phyloP scores from a whole-genome alignment of 2,888 invertebrate species.

The Nomada ferruginata region DNA sequence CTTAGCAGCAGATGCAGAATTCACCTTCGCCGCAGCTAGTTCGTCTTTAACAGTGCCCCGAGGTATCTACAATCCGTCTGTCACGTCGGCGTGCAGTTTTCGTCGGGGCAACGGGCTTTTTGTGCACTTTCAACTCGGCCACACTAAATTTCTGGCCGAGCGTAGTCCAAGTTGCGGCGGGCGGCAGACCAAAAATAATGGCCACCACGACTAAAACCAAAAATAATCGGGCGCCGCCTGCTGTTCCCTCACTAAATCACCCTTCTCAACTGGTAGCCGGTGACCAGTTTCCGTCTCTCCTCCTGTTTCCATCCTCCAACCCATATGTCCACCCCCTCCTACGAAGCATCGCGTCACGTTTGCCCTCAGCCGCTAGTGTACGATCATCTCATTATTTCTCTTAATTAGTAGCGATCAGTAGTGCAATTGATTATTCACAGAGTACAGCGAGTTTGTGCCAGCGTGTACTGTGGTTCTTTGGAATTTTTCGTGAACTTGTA shows the following conservation, averaged over 20 bases:
- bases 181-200: slow-evolving; percentile 77
- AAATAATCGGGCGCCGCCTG: slow-evolving; percentile 82
- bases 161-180: slow-evolving; percentile 67
- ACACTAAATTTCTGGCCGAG: slow-evolving; percentile 73
- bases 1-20: slow-evolving; percentile 27
- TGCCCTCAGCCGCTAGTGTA: slow-evolving; percentile 42
- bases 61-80: slow-evolving; percentile 46
- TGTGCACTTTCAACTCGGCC: slow-evolving; percentile 65
- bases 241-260: slow-evolving; percentile 80
- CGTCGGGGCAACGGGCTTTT: slow-evolving; percentile 61
- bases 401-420: slow-evolving; percentile 81
- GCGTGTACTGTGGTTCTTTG: too few species aligned
- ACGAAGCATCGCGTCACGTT: slow-evolving; percentile 42
- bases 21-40: slow-evolving; percentile 21
- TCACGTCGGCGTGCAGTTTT: slow-evolving; percentile 53
- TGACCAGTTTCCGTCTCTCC: slow-evolving; percentile 72
- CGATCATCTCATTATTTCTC: slow-evolving; percentile 78
- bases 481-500: too few species aligned
- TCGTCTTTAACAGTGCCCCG: slow-evolving; percentile 36
- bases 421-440: slow-evolving; percentile 68
- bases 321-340: slow-evolving; percentile 13
- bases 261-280: slow-evolving; percentile 69
- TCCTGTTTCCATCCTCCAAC: slow-evolving; percentile 41
- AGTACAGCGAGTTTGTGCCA: too few species aligned
- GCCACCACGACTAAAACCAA: slow-evolving; percentile 79